A percentile compares a stretch with the other conserved stretches of the same genome.
phyloP scores from a whole-genome alignment of 2,797 vertebrate species.

The Prunella strophiata region DNA sequence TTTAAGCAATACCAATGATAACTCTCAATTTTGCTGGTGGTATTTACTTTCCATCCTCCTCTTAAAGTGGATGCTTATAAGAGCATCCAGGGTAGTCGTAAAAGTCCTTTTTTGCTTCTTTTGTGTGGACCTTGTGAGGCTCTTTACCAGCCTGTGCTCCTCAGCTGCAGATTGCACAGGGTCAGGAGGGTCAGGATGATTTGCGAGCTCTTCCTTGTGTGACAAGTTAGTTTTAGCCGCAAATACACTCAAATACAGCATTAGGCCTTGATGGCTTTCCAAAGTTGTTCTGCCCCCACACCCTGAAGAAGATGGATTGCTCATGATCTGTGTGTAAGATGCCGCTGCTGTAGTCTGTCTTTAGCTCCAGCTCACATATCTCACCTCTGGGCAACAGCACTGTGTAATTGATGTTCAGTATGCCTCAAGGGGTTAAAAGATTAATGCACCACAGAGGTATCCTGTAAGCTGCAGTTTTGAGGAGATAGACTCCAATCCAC shows the following conservation, averaged over 20 bases:
- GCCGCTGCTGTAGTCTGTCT: constrained; percentile 71
- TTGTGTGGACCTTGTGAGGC: not conserved
- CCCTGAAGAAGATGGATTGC: constrained; percentile 78
- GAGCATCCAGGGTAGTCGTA: not conserved
- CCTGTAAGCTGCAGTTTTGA: constrained; percentile 41
- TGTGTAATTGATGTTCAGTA: constrained; percentile 72
- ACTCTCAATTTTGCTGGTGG: not conserved
- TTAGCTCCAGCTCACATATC: constrained; percentile 73
- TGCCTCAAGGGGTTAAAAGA: constrained; percentile 74
- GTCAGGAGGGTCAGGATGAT: constrained; percentile 68
- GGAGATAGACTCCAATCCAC: not conserved
- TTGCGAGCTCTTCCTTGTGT: constrained; percentile 63
- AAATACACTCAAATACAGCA: constrained; percentile 59
- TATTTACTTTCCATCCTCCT: not conserved
- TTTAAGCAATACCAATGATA: not conserved
- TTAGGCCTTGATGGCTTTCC: constrained; percentile 71
- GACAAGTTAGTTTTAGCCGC: constrained; percentile 48
- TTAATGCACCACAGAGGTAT: constrained; percentile 49
- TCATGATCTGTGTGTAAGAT: constrained; percentile 74
- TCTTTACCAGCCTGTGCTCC: constrained; percentile 18
- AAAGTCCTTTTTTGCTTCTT: not conserved
- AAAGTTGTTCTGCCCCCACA: constrained; percentile 61
- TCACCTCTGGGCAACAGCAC: constrained; percentile 69
- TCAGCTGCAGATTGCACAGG: not conserved
- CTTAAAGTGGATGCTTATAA: not conserved